A percentile compares a stretch with the other conserved stretches of the same genome.
phyloP scores from a whole-genome alignment of 53 echinoderm and acorn worm species.

The Arbacia lixula region DNA sequence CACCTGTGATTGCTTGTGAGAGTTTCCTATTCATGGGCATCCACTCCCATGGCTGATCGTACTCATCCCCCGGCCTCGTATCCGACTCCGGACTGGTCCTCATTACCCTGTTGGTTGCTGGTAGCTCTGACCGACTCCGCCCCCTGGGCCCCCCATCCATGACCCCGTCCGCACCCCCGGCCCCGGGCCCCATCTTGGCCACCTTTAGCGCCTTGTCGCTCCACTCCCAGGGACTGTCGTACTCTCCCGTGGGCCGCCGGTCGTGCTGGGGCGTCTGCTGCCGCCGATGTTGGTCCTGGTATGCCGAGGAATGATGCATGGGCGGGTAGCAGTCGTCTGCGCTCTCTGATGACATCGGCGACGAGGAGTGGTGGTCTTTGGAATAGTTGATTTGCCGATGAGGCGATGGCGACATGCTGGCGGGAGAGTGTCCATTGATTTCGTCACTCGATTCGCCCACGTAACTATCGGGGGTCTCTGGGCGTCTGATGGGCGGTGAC shows the following conservation, averaged over 20 bases:
- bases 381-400: slow-evolving; percentile 43
- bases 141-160: slow-evolving; percentile 76
- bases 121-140: slow-evolving; percentile 86
- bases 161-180: slow-evolving; percentile 62
- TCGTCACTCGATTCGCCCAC: slow-evolving; percentile 53
- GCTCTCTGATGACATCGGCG: slow-evolving; percentile 49
- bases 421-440: slow-evolving; percentile 49
- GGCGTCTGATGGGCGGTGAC: slow-evolving; percentile 50
- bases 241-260: slow-evolving; percentile 84
- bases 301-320: slow-evolving; percentile 32
- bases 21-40: slow-evolving; percentile 77
- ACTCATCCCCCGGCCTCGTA: slow-evolving; percentile 89
- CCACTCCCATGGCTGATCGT: slow-evolving; percentile 99
- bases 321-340: slow-evolving; percentile 55
- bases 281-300: slow-evolving; percentile 63
- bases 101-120: slow-evolving; percentile 16
- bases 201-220: slow-evolving; percentile 65
- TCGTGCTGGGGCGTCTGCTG: slow-evolving; percentile 93
- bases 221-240: slow-evolving; percentile 99
- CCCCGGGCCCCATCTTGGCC: slow-evolving; percentile 37
- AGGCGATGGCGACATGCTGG: slow-evolving; percentile 36
- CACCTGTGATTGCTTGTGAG: slow-evolving; percentile 84
- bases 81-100: slow-evolving; percentile 82
- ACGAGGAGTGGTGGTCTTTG: slow-evolving; percentile 49
- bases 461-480: slow-evolving; percentile 56